Percentiles rank a stretch among this genome's conserved stretches.
Evolutionary conservation across 2,888 invertebrate genomes (phyloP).

Genomic region (Sinelater perroti): DNA sequence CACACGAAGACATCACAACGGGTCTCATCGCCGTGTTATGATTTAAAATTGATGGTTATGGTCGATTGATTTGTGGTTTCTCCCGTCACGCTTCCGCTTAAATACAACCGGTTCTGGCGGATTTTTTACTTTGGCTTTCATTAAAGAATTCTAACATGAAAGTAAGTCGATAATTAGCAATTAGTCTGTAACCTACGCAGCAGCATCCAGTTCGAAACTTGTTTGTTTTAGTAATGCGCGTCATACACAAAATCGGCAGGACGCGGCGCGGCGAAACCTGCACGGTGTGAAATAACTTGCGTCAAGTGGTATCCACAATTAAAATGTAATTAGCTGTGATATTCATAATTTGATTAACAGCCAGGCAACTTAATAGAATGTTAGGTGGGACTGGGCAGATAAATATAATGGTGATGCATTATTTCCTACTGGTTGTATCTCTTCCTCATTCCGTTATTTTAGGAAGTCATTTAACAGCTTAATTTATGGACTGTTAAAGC

Average conservation of each 20-base stretch:
- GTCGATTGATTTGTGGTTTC: slow-evolving; percentile 33
- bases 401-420: slow-evolving; percentile 4
- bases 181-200: slow-evolving; percentile 36
- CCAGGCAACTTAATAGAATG: slow-evolving; percentile 1
- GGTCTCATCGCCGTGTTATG: slow-evolving; percentile 25
- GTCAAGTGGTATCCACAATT: slow-evolving; percentile 20
- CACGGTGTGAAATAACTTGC: slow-evolving; percentile 14
- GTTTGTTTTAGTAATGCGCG: slow-evolving; percentile 37
- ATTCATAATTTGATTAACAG: slow-evolving; percentile 19
- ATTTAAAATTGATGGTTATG: slow-evolving; percentile 33
- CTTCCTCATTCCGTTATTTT: slow-evolving; percentile 4
- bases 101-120: slow-evolving; percentile 32
- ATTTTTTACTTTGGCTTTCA: slow-evolving; percentile 37
- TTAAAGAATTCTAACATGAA: slow-evolving; percentile 39
- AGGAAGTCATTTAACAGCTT: background rate
- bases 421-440: slow-evolving; percentile 11
- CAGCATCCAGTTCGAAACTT: slow-evolving; percentile 36
- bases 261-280: slow-evolving; percentile 1
- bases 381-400: slow-evolving; percentile 5
- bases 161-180: slow-evolving; percentile 39
- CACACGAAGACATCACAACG: slow-evolving; percentile 22
- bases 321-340: slow-evolving; percentile 16
- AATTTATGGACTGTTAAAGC: too few relatives aligned
- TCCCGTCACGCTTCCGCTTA: slow-evolving; percentile 31
- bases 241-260: slow-evolving; percentile 23